Evolutionary conservation across 2,797 vertebrate genomes (phyloP).

Genomic region (Thunnus albacares): DNA sequence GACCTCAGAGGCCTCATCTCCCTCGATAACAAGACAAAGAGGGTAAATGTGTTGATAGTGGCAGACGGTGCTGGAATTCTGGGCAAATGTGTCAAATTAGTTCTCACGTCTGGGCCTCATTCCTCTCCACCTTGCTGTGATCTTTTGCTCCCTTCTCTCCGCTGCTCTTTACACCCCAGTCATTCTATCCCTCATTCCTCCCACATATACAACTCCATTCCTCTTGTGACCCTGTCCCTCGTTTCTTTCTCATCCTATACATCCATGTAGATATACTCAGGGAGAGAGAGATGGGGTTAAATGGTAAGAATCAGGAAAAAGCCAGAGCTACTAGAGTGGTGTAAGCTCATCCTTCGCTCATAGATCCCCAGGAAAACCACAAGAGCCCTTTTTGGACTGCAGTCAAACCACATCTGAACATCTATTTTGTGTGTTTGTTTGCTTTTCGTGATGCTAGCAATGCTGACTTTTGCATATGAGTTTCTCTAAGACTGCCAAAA

Average conservation of each 20-base stretch:
- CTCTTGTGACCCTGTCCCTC: conserved; percentile 66
- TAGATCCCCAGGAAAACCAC: conserved; percentile 13
- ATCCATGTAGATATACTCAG: conserved; percentile 1
- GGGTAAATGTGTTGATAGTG: conserved; percentile 88
- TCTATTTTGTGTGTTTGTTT: background rate
- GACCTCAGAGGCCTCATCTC: conserved; percentile 84
- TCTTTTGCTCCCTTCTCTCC: conserved; percentile 61
- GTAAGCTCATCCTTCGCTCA: background rate
- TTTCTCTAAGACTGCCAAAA: background rate
- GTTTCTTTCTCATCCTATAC: conserved; percentile 33
- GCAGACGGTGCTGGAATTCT: conserved; percentile 85
- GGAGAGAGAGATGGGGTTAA: conserved; percentile 15
- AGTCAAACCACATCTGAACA: conserved; percentile 1
- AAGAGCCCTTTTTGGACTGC: background rate
- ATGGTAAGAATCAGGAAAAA: conserved; percentile 11
- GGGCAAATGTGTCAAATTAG: conserved; percentile 89
- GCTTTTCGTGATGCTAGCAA: background rate
- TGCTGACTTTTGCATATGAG: background rate
- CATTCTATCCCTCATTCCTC: conserved; percentile 57
- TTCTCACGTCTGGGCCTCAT: conserved; percentile 82
- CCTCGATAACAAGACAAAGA: conserved; percentile 78
- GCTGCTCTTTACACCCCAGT: conserved; percentile 69
- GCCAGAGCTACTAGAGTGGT: background rate
- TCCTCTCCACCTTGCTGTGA: conserved; percentile 73
- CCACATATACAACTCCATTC: conserved; percentile 57